A percentile compares a stretch with the other conserved stretches of the same genome.
phyloP scores from a whole-genome alignment of 1,140 invertebrate genomes.

The Acromyrmex heyeri region DNA sequence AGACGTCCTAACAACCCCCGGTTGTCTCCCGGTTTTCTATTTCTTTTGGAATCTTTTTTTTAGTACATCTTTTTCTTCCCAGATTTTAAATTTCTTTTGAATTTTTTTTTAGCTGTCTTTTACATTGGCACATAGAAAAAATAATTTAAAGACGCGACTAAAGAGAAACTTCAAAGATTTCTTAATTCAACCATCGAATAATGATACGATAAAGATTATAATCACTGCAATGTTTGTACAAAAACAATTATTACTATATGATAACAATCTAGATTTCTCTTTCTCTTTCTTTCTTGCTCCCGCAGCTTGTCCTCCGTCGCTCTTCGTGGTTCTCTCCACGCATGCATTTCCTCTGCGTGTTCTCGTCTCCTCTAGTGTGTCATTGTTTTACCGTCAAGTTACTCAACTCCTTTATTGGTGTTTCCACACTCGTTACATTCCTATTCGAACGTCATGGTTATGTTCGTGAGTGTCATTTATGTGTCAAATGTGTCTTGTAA shows the following conservation, averaged over 20 bases:
- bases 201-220: background rate
- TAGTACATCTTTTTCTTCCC: background rate
- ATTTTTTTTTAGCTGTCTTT: background rate
- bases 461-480: slow-evolving; percentile 50
- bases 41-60: slow-evolving; percentile 10
- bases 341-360: slow-evolving; percentile 40
- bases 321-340: slow-evolving; percentile 17
- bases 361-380: slow-evolving; percentile 43
- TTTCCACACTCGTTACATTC: slow-evolving; percentile 45
- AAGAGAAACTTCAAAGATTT: background rate
- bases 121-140: background rate
- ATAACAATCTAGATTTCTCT: background rate
- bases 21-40: background rate
- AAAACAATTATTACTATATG: background rate
- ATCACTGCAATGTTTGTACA: background rate
- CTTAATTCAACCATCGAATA: background rate
- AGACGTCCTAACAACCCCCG: background rate
- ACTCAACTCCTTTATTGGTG: slow-evolving; percentile 47
- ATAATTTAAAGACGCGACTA: background rate
- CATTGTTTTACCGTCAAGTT: slow-evolving; percentile 53
- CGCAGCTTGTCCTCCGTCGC: background rate
- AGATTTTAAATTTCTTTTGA: background rate
- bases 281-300: slow-evolving; percentile 1
- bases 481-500: slow-evolving; percentile 53
- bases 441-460: slow-evolving; percentile 36